Evolutionary conservation across 2,888 invertebrate genomes (phyloP).

Genomic region (Drosophila villosipedis): DNA sequence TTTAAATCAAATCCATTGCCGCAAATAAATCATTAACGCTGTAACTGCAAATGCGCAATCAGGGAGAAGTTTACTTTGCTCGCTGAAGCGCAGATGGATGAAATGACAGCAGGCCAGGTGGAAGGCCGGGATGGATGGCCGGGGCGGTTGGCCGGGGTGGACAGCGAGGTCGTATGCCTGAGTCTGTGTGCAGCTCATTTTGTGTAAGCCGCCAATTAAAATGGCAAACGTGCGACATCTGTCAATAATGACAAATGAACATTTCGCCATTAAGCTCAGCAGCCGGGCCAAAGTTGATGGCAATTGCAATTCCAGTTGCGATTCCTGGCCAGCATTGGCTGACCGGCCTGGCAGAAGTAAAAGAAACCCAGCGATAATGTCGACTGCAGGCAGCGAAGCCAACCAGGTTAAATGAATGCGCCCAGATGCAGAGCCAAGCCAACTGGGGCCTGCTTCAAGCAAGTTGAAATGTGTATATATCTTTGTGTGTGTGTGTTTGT

Average conservation of each 20-base stretch:
- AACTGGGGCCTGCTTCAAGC: constrained; percentile 28
- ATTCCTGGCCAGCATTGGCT: constrained; percentile 23
- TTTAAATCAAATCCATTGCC: constrained; percentile 69
- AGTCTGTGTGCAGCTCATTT: constrained; percentile 62
- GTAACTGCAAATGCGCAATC: constrained; percentile 71
- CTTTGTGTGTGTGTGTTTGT: constrained; percentile 6
- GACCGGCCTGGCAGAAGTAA: constrained; percentile 37
- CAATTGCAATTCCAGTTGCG: constrained; percentile 48
- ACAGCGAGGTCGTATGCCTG: constrained; percentile 41
- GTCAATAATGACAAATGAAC: constrained; percentile 81
- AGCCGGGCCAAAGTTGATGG: constrained; percentile 36
- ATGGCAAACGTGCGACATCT: constrained; percentile 78
- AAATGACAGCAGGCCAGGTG: constrained; percentile 14
- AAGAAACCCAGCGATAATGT: constrained; percentile 43
- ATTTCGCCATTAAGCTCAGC: constrained; percentile 66
- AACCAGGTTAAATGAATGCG: constrained; percentile 33
- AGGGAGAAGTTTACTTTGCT: constrained; percentile 59
- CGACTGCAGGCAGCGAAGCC: constrained; percentile 8
- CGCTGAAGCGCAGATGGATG: constrained; percentile 34
- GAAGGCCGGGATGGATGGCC: constrained; percentile 3
- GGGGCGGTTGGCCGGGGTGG: constrained; percentile 1
- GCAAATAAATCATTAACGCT: constrained; percentile 79
- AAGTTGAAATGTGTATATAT: constrained; percentile 9
- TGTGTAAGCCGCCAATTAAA: constrained; percentile 79
- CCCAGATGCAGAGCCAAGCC: constrained; percentile 35